Evolutionary conservation across 1,140 invertebrate species (phyloP).

Genomic region (Scylla paramamosain): DNA sequence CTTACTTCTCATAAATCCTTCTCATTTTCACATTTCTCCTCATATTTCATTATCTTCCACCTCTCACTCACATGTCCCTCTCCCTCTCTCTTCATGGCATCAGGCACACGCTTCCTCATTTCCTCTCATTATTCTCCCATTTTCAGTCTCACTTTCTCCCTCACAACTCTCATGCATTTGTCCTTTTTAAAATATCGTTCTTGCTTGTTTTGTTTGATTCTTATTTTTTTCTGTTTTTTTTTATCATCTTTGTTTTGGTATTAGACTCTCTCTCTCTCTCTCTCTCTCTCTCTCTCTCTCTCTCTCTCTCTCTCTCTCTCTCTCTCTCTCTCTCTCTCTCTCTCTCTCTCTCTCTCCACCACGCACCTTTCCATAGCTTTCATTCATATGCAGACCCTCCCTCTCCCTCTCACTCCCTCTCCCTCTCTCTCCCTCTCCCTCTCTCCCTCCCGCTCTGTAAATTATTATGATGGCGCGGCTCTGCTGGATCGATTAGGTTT

Average conservation of each 20-base stretch:
- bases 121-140: too few relatives aligned
- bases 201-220: too few relatives aligned
- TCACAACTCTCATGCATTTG: not conserved
- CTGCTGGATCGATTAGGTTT: conserved; percentile 52
- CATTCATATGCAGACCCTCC: not conserved
- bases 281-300: conserved; percentile 24
- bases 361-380: too few relatives aligned
- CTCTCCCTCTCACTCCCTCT: too few relatives aligned
- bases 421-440: not conserved
- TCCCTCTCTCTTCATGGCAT: too few relatives aligned
- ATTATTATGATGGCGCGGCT: conserved; percentile 46
- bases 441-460: conserved; percentile 25
- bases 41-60: too few relatives aligned
- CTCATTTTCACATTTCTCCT: too few relatives aligned
- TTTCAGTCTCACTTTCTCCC: too few relatives aligned
- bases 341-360: not conserved
- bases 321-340: not conserved
- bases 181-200: not conserved
- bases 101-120: too few relatives aligned
- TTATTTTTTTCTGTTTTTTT: not conserved
- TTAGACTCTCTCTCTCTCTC: not conserved
- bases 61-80: too few relatives aligned
- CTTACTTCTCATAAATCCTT: too few relatives aligned
- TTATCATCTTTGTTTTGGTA: not conserved
- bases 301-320: not conserved